Conservation (phyloP, 2,888 invertebrate species). For the Agriopis aurantiaria region DNA sequence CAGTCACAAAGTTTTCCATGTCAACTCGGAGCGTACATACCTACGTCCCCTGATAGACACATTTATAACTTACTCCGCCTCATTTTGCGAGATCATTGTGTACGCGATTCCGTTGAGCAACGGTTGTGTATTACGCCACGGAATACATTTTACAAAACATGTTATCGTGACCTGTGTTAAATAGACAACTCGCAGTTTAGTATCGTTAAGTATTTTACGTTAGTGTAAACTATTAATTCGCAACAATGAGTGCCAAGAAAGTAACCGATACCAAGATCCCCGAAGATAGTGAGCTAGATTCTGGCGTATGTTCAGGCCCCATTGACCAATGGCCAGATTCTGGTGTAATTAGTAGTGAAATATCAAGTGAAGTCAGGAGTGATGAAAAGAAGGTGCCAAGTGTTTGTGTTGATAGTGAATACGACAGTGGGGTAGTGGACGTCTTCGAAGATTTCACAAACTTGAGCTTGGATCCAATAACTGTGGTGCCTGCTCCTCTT, state of each 20-base stretch:
- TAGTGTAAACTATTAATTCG: slow-evolving; percentile 55
- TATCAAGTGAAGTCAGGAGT: slow-evolving; percentile 46
- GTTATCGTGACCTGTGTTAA: slow-evolving; percentile 57
- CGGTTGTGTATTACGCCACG: slow-evolving; percentile 53
- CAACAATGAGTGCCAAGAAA: slow-evolving; percentile 79
- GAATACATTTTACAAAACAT: slow-evolving; percentile 58
- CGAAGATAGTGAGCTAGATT: slow-evolving; percentile 71
- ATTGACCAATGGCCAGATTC: slow-evolving; percentile 56
- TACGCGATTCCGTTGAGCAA: slow-evolving; percentile 56
- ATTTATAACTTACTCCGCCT: slow-evolving; percentile 32
- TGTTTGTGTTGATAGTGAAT: slow-evolving; percentile 57
- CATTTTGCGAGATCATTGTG: slow-evolving; percentile 59
- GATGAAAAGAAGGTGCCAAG: slow-evolving; percentile 53
- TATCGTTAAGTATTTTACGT: slow-evolving; percentile 29
- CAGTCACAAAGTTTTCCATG: slow-evolving; percentile 1
- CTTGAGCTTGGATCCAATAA: slow-evolving; percentile 60
- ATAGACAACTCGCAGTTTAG: slow-evolving; percentile 20
- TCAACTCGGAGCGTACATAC: slow-evolving; percentile 2
- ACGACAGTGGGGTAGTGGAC: slow-evolving; percentile 89
- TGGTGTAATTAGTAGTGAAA: slow-evolving; percentile 48
- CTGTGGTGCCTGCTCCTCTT: slow-evolving; percentile 18
- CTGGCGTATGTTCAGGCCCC: slow-evolving; percentile 73
- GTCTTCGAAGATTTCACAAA: slow-evolving; percentile 88
- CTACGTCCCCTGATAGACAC: slow-evolving; percentile 3
- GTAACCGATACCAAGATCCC: slow-evolving; percentile 67